Percentiles rank a stretch among this genome's conserved stretches.
Conservation (phyloP, 2,888 invertebrate genomes). For the Rutpela maculata region DNA sequence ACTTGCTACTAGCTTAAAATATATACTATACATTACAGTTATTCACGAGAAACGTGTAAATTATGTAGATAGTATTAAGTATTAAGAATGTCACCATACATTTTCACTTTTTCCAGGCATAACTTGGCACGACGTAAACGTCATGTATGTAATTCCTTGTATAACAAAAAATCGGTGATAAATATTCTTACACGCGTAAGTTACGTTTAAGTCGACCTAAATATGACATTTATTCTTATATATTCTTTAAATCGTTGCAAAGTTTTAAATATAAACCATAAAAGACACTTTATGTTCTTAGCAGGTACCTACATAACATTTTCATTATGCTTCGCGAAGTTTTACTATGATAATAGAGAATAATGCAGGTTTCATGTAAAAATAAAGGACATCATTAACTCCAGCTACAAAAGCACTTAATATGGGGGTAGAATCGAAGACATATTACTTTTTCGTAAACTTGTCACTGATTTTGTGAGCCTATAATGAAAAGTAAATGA, state of each 20-base stretch:
- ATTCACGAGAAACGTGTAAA: not conserved
- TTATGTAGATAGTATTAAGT: not conserved
- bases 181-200: conserved; percentile 21
- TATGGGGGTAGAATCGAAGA: not conserved
- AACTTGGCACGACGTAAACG: conserved; percentile 16
- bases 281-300: conserved; percentile 16
- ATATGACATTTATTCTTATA: conserved; percentile 26
- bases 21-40: not conserved
- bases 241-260: conserved; percentile 20
- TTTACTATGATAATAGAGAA: conserved; percentile 17
- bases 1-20: no score
- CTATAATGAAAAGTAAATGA: not conserved
- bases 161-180: conserved; percentile 24
- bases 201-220: conserved; percentile 31
- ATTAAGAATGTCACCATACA: conserved; percentile 5
- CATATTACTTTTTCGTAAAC: not conserved
- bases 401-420: not conserved
- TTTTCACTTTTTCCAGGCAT: conserved; percentile 17
- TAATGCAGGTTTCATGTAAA: conserved; percentile 24
- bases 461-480: not conserved
- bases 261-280: conserved; percentile 27
- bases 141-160: conserved; percentile 21
- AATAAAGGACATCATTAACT: conserved; percentile 8
- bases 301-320: conserved; percentile 5
- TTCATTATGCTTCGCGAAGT: conserved; percentile 1